A percentile compares a stretch with the other conserved stretches of the same genome.
These are phyloP conservation scores for Todus mexicanus DNA, from an alignment of 2,797 vertebrate species.

Conservation along the genomic window DNA sequence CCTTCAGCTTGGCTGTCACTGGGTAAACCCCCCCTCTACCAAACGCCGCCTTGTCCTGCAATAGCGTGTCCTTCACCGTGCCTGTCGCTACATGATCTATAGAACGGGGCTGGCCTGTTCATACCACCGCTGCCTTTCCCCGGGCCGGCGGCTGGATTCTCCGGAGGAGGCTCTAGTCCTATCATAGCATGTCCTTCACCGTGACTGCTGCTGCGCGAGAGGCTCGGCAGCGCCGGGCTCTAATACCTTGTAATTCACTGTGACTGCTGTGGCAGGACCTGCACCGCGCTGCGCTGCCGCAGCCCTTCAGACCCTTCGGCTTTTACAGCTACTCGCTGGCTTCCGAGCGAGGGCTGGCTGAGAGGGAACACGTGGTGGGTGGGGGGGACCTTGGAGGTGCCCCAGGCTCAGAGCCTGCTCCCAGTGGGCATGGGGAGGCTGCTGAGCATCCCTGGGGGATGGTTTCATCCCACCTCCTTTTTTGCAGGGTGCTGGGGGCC, in stretches of 20 bases:
- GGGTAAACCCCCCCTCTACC: not conserved
- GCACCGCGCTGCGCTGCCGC: slow-evolving; percentile 19
- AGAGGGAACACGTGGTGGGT: rapidly evolving
- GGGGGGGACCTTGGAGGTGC: not conserved
- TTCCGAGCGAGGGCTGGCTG: not conserved
- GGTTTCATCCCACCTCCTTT: not conserved
- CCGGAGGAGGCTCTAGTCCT: slow-evolving; percentile 42
- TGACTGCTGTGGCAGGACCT: slow-evolving; percentile 58
- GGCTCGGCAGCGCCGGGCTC: slow-evolving; percentile 15
- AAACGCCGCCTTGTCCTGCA: not conserved
- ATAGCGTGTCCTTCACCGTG: slow-evolving; percentile 38
- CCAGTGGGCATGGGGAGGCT: rapidly evolving
- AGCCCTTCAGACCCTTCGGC: slow-evolving; percentile 5
- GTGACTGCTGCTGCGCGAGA: slow-evolving; percentile 37
- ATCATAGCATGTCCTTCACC: slow-evolving; percentile 58
- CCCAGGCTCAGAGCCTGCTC: rapidly evolving
- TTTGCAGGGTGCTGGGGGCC: not conserved
- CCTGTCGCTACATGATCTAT: slow-evolving; percentile 35
- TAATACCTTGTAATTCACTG: slow-evolving; percentile 61
- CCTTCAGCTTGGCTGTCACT: not conserved
- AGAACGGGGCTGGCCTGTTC: slow-evolving; percentile 7
- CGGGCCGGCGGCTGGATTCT: not conserved
- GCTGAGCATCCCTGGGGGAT: not conserved
- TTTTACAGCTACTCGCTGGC: not conserved
- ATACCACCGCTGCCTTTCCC: not conserved